phyloP scores from a whole-genome alignment of 2,113 vertebrate genomes.

The Amia ocellicauda region DNA sequence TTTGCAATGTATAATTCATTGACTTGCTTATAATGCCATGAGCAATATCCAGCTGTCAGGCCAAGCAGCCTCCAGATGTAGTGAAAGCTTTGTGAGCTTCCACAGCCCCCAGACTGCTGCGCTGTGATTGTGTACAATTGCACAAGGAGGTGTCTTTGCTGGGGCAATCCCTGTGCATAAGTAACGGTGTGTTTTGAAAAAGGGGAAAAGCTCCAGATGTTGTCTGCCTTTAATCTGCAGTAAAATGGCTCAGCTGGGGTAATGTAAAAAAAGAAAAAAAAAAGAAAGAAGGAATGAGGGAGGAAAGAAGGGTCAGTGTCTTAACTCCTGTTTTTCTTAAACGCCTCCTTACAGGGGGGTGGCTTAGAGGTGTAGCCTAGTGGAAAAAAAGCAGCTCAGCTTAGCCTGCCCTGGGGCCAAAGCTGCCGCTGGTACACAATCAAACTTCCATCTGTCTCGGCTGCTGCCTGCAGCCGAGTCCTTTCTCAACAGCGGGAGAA shows the following conservation, averaged over 20 bases:
- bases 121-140: neutral
- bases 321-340: conserved; percentile 58
- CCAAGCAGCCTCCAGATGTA: conserved; percentile 39
- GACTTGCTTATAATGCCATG: too few species aligned
- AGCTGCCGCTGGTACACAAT: conserved; percentile 46
- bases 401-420: conserved; percentile 41
- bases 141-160: neutral
- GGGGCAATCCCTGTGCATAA: neutral
- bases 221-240: conserved; percentile 83
- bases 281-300: conserved; percentile 30
- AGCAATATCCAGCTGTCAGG: too few species aligned
- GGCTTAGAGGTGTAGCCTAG: conserved; percentile 58
- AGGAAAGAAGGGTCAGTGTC: conserved; percentile 71
- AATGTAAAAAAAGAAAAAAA: conserved; percentile 62
- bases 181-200: neutral
- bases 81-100: conserved; percentile 40
- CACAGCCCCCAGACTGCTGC: neutral
- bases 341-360: conserved; percentile 62
- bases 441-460: conserved; percentile 46
- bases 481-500: conserved; percentile 37
- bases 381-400: conserved; percentile 44
- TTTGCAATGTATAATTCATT: too few species aligned
- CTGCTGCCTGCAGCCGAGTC: conserved; percentile 33
- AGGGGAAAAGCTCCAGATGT: conserved; percentile 81
- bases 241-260: conserved; percentile 85